Conservation (phyloP, 2,888 invertebrate genomes). For the Campoplex nolae region DNA sequence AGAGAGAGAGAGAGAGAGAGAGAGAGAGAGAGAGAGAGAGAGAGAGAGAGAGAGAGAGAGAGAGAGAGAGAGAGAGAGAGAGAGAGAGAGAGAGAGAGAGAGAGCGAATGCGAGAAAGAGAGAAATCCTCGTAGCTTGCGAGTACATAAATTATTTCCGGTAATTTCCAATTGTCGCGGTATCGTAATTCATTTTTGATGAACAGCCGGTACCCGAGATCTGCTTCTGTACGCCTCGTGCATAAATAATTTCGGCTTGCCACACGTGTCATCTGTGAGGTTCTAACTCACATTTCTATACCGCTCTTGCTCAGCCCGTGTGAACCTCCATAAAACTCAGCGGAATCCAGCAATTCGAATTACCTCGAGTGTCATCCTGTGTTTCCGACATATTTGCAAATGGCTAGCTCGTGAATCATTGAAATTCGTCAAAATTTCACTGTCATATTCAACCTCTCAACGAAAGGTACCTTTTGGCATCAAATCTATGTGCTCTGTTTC, state of each 20-base stretch:
- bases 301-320: not conserved
- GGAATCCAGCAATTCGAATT: conserved; percentile 7
- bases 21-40: not conserved
- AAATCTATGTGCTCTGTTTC: not conserved
- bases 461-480: not conserved
- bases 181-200: conserved; percentile 69
- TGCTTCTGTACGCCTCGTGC: conserved; percentile 21
- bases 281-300: conserved; percentile 23
- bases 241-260: conserved; percentile 61
- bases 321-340: conserved; percentile 17
- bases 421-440: not conserved
- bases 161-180: conserved; percentile 68
- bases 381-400: conserved; percentile 20
- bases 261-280: conserved; percentile 42
- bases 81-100: not conserved
- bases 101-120: not conserved
- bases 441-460: not conserved
- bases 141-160: conserved; percentile 69
- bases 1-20: too few relatives aligned
- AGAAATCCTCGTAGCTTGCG: conserved; percentile 10
- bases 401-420: conserved; percentile 1
- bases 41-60: not conserved
- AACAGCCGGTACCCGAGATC: conserved; percentile 52
- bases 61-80: not conserved
- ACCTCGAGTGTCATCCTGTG: conserved; percentile 13